phyloP scores from a whole-genome alignment of 2,888 invertebrate species.

The Limnephilus lunatus region DNA sequence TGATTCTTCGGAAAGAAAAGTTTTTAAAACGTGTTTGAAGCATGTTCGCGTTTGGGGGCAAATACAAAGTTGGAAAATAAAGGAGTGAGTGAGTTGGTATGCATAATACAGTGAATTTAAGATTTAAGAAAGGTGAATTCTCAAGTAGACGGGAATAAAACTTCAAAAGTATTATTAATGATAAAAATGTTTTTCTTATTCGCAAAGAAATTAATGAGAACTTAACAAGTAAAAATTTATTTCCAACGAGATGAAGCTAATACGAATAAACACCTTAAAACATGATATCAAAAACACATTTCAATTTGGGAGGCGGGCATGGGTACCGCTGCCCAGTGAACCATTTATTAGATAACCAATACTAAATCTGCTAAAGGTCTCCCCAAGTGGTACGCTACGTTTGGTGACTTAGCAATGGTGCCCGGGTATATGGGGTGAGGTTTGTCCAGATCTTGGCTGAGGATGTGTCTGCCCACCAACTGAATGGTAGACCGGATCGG shows the following conservation, averaged over 20 bases:
- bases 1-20: neutral
- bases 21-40: neutral
- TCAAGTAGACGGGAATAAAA: neutral
- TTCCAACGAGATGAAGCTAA: neutral
- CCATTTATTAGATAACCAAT: no score
- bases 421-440: no score
- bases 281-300: no score
- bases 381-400: no score
- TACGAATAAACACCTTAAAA: no score
- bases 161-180: neutral
- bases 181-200: neutral
- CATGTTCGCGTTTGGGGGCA: neutral
- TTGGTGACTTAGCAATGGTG: no score
- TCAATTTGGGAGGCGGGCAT: no score
- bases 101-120: neutral
- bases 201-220: neutral
- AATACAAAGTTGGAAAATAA: neutral
- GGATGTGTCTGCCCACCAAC: no score
- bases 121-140: neutral
- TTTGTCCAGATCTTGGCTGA: no score
- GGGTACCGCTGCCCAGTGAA: no score
- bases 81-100: neutral
- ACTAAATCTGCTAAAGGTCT: no score
- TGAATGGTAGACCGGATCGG: no score
- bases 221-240: neutral